Conservation (phyloP, 2,888 invertebrate genomes). For the Chrysotoxum bicinctum region DNA sequence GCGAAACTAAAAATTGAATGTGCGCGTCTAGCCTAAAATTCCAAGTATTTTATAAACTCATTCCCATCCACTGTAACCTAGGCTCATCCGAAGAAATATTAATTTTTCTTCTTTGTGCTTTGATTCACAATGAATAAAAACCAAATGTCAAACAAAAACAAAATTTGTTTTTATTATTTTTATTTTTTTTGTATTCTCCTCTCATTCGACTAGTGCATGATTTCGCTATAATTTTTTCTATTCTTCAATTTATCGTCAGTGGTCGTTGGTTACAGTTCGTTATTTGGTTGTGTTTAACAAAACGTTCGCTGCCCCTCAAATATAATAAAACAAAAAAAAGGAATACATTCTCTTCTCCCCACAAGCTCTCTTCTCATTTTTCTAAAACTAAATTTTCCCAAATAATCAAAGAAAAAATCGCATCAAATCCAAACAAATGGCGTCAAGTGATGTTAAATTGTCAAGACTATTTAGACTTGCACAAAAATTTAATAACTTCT, state of each 20-base stretch:
- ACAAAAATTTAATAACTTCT: slow-evolving; percentile 94
- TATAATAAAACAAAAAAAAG: slow-evolving; percentile 49
- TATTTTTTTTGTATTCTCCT: slow-evolving; percentile 22
- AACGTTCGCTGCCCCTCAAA: background rate
- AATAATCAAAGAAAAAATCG: background rate
- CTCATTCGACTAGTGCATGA: slow-evolving; percentile 65
- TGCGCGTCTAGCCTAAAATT: too few relatives aligned
- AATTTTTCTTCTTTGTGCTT: background rate
- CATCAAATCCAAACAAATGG: slow-evolving; percentile 75
- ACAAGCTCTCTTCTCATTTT: background rate
- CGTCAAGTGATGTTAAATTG: slow-evolving; percentile 82
- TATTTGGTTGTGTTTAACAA: slow-evolving; percentile 10
- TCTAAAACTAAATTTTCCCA: background rate
- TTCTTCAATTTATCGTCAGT: slow-evolving; percentile 68
- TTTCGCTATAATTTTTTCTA: slow-evolving; percentile 41
- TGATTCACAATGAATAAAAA: slow-evolving; percentile 45
- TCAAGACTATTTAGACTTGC: slow-evolving; percentile 90
- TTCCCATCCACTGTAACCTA: background rate
- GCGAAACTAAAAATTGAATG: too few relatives aligned
- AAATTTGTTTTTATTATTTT: slow-evolving; percentile 53
- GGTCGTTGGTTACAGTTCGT: slow-evolving; percentile 69
- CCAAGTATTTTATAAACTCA: background rate
- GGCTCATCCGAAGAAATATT: background rate
- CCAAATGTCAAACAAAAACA: slow-evolving; percentile 47
- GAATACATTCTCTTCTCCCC: slow-evolving; percentile 39